These are phyloP conservation scores for Ectemnius continuus DNA, from an alignment of 2,888 invertebrate species.

Conservation along the genomic window DNA sequence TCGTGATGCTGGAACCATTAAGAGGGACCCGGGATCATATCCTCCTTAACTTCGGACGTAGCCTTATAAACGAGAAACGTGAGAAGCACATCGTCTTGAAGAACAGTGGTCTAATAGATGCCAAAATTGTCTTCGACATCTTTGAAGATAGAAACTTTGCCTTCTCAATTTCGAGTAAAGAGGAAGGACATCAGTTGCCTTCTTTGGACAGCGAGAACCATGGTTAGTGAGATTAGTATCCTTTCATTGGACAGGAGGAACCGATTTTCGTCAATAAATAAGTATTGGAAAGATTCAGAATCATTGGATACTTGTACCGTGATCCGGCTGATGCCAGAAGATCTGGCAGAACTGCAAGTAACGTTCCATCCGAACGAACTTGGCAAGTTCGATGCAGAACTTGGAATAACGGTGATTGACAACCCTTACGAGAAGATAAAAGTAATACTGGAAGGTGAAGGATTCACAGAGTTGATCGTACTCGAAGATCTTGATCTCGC, in stretches of 20 bases:
- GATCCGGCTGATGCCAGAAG: conserved; percentile 62
- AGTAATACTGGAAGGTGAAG: conserved; percentile 78
- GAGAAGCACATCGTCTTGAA: conserved; percentile 55
- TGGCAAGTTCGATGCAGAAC: conserved; percentile 59
- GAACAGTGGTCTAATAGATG: conserved; percentile 75
- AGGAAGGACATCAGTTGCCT: background rate
- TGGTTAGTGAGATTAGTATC: conserved; percentile 18
- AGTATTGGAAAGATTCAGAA: conserved; percentile 8
- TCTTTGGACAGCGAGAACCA: conserved; percentile 18
- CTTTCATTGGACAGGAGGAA: background rate
- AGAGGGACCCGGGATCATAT: conserved; percentile 54
- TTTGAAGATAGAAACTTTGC: conserved; percentile 60
- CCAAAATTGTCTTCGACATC: conserved; percentile 76
- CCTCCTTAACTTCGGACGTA: conserved; percentile 72
- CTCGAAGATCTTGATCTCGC: conserved; percentile 70
- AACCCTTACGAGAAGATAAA: conserved; percentile 81
- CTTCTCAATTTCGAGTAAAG: conserved; percentile 28
- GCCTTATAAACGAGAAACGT: conserved; percentile 58
- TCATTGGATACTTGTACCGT: conserved; percentile 39
- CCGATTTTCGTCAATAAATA: background rate
- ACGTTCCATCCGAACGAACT: conserved; percentile 70
- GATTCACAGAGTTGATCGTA: conserved; percentile 78
- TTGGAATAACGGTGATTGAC: conserved; percentile 79
- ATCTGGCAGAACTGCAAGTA: conserved; percentile 68
- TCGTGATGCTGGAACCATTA: conserved; percentile 73